Conservation (phyloP, 2,113 vertebrate genomes). For the Tetrax tetrax region DNA sequence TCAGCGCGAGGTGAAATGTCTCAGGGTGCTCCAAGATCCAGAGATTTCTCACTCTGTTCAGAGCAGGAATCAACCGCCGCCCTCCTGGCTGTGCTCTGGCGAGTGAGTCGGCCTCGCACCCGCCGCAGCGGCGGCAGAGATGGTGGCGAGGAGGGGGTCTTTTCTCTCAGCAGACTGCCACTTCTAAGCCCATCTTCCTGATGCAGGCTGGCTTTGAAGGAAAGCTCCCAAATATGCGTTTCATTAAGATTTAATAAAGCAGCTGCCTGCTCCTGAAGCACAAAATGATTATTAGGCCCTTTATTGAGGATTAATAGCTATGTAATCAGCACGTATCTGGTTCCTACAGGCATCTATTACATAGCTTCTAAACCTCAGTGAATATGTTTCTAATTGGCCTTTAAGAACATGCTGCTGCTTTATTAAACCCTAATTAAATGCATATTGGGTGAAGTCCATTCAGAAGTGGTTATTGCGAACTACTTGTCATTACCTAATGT, state of each 20-base stretch:
- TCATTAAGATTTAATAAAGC: constrained; percentile 75
- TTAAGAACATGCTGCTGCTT: constrained; percentile 71
- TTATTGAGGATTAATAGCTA: constrained; percentile 74
- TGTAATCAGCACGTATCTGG: constrained; percentile 67
- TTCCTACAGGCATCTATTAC: constrained; percentile 68
- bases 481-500: constrained; percentile 67
- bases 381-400: constrained; percentile 76
- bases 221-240: constrained; percentile 37
- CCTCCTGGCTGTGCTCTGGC: accelerated
- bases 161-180: constrained; percentile 35
- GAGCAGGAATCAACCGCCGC: not conserved
- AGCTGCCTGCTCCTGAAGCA: constrained; percentile 50
- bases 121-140: accelerated
- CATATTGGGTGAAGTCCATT: constrained; percentile 64
- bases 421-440: constrained; percentile 74
- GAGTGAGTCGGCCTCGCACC: not conserved
- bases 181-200: constrained; percentile 45
- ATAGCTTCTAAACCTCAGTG: constrained; percentile 69
- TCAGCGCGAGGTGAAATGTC: not conserved
- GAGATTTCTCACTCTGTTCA: not conserved
- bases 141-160: not conserved
- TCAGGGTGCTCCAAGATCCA: accelerated
- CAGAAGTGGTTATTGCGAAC: constrained; percentile 56
- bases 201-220: constrained; percentile 52
- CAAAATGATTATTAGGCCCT: constrained; percentile 64